phyloP scores from a whole-genome alignment of 2,113 vertebrate species.

The Eleginops maclovinus region DNA sequence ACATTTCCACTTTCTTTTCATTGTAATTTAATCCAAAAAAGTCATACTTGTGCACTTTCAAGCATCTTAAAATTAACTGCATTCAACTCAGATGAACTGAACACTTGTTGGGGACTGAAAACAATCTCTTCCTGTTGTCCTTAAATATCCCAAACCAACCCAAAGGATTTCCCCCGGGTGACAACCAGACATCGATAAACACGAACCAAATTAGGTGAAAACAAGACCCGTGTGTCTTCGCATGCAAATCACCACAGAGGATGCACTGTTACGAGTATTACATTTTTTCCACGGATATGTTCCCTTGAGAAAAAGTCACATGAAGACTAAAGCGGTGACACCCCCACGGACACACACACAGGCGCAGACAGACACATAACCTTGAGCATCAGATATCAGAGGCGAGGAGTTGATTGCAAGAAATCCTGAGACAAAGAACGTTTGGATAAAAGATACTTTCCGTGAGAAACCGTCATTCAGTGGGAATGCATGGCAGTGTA shows the following conservation, averaged over 20 bases:
- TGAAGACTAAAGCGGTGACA: constrained; percentile 39
- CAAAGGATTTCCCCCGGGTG: constrained; percentile 8
- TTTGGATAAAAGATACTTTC: constrained; percentile 40
- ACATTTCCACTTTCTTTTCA: neutral
- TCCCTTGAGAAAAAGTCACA: constrained; percentile 58
- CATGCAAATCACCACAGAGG: neutral
- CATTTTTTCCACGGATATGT: constrained; percentile 40
- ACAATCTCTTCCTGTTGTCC: neutral
- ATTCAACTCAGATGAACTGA: neutral
- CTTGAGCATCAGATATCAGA: constrained; percentile 53
- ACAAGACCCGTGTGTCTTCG: neutral
- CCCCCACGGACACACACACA: constrained; percentile 22
- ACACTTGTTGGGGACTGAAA: neutral
- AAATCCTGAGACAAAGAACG: constrained; percentile 48
- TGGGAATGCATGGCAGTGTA: neutral
- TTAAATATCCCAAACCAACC: constrained; percentile 11
- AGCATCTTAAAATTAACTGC: neutral
- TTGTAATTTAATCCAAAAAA: neutral
- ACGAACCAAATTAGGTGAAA: neutral
- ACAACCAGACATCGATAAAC: constrained; percentile 18
- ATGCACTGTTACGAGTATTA: neutral
- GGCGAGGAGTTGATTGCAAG: constrained; percentile 20
- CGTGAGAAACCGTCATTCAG: constrained; percentile 33
- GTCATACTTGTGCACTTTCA: neutral
- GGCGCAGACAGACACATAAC: constrained; percentile 19